phyloP scores from a whole-genome alignment of 2,888 invertebrate genomes.

The Acleris sparsana region DNA sequence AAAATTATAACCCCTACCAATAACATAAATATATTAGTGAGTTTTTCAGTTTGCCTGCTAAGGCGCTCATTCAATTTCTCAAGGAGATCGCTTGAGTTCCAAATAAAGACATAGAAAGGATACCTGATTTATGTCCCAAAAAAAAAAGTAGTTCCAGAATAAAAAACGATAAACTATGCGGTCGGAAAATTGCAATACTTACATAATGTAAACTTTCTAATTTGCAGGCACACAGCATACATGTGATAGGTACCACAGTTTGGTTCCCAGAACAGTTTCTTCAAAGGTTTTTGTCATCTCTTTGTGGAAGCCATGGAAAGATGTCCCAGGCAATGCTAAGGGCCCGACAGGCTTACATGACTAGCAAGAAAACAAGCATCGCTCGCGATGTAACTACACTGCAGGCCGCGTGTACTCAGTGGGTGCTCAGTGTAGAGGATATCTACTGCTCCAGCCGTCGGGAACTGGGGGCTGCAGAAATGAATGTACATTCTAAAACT shows the following conservation, averaged over 20 bases:
- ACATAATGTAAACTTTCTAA: slow-evolving; percentile 23
- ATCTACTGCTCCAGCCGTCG: slow-evolving; percentile 63
- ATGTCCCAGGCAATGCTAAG: slow-evolving; percentile 71
- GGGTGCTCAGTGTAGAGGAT: slow-evolving; percentile 70
- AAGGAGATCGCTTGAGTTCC: no score
- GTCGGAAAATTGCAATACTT: neutral
- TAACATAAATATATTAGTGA: no score
- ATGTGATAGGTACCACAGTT: slow-evolving; percentile 89
- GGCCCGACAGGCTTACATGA: slow-evolving; percentile 83
- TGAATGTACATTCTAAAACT: slow-evolving; percentile 70
- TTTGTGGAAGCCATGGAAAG: slow-evolving; percentile 79
- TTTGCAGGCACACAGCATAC: slow-evolving; percentile 89
- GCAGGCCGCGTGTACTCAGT: slow-evolving; percentile 62
- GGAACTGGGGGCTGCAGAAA: slow-evolving; percentile 73
- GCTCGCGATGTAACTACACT: slow-evolving; percentile 84
- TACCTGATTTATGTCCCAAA: no score
- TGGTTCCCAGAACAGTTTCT: slow-evolving; percentile 95
- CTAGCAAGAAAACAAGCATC: slow-evolving; percentile 82
- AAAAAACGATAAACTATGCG: no score
- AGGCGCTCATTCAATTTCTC: no score
- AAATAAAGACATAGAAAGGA: no score
- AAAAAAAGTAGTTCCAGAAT: no score
- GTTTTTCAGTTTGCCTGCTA: no score
- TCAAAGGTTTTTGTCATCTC: slow-evolving; percentile 83
- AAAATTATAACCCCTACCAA: no score